Percentiles rank a stretch among this genome's conserved stretches.
These are phyloP conservation scores for Cynaeus angustus DNA, from an alignment of 2,888 invertebrate genomes.

Conservation along the genomic window DNA sequence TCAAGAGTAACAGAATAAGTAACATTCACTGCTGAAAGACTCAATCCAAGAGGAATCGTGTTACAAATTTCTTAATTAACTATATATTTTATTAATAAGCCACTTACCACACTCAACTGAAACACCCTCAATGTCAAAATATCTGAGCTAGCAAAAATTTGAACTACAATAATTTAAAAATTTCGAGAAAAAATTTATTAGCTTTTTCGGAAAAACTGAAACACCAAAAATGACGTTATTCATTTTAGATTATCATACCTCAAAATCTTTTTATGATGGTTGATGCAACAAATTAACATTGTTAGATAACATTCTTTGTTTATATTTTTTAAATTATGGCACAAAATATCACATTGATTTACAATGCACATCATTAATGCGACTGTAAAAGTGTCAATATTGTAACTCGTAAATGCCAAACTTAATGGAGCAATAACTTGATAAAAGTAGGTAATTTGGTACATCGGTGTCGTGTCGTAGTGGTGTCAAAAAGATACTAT, in stretches of 20 bases:
- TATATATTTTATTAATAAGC: no score
- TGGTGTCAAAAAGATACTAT: conserved; percentile 44
- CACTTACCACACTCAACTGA: no score
- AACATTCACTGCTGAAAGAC: no score
- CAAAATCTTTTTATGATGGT: conserved; percentile 27
- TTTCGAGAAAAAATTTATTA: conserved; percentile 21
- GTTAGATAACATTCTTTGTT: not conserved
- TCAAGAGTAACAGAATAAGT: no score
- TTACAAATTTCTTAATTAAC: no score
- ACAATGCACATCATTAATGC: conserved; percentile 16
- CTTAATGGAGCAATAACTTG: conserved; percentile 32
- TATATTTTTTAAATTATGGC: conserved; percentile 20
- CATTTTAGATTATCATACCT: not conserved
- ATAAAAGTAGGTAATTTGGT: conserved; percentile 42
- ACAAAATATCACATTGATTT: conserved; percentile 17
- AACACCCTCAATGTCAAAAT: conserved; percentile 1
- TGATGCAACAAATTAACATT: not conserved
- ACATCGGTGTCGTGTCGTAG: conserved; percentile 13
- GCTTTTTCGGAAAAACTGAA: conserved; percentile 17
- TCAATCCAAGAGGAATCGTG: no score
- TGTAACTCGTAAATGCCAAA: conserved; percentile 25
- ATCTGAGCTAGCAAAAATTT: conserved; percentile 22
- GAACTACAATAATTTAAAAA: conserved; percentile 21
- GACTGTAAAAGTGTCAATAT: conserved; percentile 43
- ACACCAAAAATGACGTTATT: not conserved